These are phyloP conservation scores for Pantherophis guttatus DNA, from an alignment of 2,113 vertebrate genomes.

Conservation along the genomic window DNA sequence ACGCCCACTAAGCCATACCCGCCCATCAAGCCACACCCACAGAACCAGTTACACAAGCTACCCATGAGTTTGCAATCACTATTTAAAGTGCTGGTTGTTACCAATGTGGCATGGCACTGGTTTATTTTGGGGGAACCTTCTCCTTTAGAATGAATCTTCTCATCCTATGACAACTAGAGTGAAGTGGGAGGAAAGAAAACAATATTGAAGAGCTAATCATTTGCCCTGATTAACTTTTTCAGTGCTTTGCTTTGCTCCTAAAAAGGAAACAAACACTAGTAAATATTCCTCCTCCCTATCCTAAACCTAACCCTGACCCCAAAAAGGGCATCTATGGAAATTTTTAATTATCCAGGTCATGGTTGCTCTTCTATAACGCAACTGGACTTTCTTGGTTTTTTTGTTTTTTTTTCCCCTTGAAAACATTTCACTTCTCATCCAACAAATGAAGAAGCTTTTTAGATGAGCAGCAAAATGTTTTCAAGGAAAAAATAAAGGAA, in stretches of 20 bases:
- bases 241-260: neutral
- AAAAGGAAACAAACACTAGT: neutral
- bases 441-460: no score
- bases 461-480: no score
- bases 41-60: no score
- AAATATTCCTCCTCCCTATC: neutral
- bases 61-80: no score
- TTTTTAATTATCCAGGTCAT: no score
- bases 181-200: neutral
- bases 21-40: no score
- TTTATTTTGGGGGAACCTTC: neutral
- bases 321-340: neutral
- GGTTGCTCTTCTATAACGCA: no score
- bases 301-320: neutral
- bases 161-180: neutral
- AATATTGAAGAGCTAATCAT: neutral
- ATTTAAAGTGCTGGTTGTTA: neutral
- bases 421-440: no score
- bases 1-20: no score
- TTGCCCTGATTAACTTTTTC: neutral
- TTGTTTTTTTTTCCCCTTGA: no score
- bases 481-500: no score
- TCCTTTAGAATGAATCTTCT: neutral
- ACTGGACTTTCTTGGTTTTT: no score
- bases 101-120: neutral